phyloP scores from a whole-genome alignment of 2,797 vertebrate genomes.

The Alosa sapidissima region DNA sequence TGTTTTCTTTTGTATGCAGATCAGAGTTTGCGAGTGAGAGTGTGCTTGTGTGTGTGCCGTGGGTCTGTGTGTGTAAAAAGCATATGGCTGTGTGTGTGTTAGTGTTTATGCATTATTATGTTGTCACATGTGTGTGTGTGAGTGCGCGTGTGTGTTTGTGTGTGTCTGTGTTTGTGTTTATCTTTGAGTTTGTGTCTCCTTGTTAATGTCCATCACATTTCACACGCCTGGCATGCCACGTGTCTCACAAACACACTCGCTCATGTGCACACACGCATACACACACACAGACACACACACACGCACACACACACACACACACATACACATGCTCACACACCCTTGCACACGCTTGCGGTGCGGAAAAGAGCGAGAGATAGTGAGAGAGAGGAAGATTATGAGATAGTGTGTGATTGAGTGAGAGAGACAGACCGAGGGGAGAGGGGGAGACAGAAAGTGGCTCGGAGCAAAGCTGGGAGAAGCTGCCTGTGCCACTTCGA shows the following conservation, averaged over 20 bases:
- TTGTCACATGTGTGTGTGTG: not conserved
- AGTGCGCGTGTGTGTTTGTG: not conserved
- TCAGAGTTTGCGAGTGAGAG: not conserved
- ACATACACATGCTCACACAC: not conserved
- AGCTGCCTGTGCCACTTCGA: not conserved
- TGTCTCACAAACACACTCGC: not conserved
- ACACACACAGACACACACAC: not conserved
- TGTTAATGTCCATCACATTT: conserved; percentile 12
- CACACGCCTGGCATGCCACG: not conserved
- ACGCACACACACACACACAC: not conserved
- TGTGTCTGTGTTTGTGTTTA: not conserved
- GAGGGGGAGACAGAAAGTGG: not conserved
- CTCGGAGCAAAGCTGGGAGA: not conserved
- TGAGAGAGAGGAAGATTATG: not conserved
- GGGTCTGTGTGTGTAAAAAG: not conserved
- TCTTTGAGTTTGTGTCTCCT: not conserved
- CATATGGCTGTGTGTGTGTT: not conserved
- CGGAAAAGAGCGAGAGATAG: not conserved
- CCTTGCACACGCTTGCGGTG: not conserved
- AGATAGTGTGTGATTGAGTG: not conserved
- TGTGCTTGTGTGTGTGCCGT: not conserved
- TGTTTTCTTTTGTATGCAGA: not conserved
- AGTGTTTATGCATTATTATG: not conserved
- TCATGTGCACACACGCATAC: not conserved
- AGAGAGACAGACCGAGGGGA: not conserved